phyloP scores from a whole-genome alignment of 2,797 vertebrate species.

The Microcaecilia unicolor region DNA sequence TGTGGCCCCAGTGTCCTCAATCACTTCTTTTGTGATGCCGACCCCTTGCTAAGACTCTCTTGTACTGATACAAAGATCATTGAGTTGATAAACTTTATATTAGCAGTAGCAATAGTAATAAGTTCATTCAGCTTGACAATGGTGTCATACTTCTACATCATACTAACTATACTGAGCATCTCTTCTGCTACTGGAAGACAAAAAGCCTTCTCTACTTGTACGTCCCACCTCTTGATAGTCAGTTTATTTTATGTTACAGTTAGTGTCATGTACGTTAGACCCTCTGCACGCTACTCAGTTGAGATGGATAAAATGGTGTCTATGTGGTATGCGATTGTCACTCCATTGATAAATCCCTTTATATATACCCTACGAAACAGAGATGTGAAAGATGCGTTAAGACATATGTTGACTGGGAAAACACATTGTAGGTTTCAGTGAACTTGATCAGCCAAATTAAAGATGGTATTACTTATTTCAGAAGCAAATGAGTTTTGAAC shows the following conservation, averaged over 20 bases:
- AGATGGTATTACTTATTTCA: too few relatives aligned
- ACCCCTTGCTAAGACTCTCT: constrained; percentile 26
- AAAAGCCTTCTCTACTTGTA: too few relatives aligned
- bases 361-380: constrained; percentile 2
- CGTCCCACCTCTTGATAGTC: constrained; percentile 2
- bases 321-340: constrained; percentile 4
- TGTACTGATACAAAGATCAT: constrained; percentile 10
- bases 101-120: not conserved
- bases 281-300: too few relatives aligned
- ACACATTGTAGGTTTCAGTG: too few relatives aligned
- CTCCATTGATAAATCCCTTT: constrained; percentile 1
- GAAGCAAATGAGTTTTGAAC: too few relatives aligned
- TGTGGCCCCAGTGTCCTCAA: constrained; percentile 21
- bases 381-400: not conserved
- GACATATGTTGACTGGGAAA: too few relatives aligned
- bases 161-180: not conserved
- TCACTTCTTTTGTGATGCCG: constrained; percentile 33
- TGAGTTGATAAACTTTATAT: not conserved
- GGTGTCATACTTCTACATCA: not conserved
- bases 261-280: not conserved
- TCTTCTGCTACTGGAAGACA: not conserved
- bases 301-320: not conserved
- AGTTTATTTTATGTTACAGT: constrained; percentile 5
- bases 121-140: not conserved
- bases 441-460: too few relatives aligned